Percentiles rank a stretch among this genome's conserved stretches.
Conservation (phyloP, 64 coral and sea anemone genomes). For the Stichodactyla helianthus region DNA sequence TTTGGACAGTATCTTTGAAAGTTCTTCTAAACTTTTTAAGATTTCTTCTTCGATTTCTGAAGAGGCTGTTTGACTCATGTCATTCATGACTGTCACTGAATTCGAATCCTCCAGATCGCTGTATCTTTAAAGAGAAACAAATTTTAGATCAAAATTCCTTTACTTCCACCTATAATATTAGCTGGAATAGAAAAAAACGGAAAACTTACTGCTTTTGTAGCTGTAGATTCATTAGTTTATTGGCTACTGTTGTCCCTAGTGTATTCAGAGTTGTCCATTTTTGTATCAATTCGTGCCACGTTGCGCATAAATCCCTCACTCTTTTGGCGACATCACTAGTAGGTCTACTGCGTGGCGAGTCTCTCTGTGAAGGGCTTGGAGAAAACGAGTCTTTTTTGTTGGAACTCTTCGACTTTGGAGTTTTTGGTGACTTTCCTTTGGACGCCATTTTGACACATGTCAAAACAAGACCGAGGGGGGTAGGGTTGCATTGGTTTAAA, state of each 20-base stretch:
- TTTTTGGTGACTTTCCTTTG: slow-evolving; percentile 41
- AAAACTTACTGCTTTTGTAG: slow-evolving; percentile 80
- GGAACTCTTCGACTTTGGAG: slow-evolving; percentile 44
- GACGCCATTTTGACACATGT: slow-evolving; percentile 65
- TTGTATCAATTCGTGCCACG: slow-evolving; percentile 66
- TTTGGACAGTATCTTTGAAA: slow-evolving; percentile 67
- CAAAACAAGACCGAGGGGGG: not conserved
- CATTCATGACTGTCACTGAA: slow-evolving; percentile 28
- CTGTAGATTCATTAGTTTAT: slow-evolving; percentile 79
- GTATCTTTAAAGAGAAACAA: slow-evolving; percentile 29
- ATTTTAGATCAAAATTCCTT: not conserved
- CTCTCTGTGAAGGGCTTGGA: slow-evolving; percentile 19
- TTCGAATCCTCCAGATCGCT: slow-evolving; percentile 35
- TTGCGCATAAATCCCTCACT: slow-evolving; percentile 74
- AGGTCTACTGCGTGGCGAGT: slow-evolving; percentile 41
- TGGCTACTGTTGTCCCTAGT: slow-evolving; percentile 61
- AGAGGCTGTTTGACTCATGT: slow-evolving; percentile 18
- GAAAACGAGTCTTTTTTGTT: slow-evolving; percentile 26
- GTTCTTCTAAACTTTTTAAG: slow-evolving; percentile 68
- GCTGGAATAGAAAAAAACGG: not conserved
- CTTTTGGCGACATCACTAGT: slow-evolving; percentile 55
- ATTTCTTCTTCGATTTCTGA: slow-evolving; percentile 57
- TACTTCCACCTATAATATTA: not conserved
- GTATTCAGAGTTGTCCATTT: slow-evolving; percentile 82
- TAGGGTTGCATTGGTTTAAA: not conserved